Percentiles rank a stretch among this genome's conserved stretches.
These are phyloP conservation scores for Caradrina kadenii DNA, from an alignment of 2,888 invertebrate genomes.

Conservation along the genomic window DNA sequence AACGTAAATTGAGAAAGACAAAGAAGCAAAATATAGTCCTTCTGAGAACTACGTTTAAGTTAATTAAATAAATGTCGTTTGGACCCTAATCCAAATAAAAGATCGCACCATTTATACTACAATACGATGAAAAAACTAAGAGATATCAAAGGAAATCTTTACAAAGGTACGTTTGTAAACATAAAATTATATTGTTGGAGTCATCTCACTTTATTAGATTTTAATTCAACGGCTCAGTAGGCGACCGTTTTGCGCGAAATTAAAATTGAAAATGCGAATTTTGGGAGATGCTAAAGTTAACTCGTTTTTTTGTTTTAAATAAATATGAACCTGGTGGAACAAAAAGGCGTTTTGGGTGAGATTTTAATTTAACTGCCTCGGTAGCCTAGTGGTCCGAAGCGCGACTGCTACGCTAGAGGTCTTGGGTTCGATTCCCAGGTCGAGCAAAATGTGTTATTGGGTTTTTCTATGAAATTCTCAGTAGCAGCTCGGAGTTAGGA, in stretches of 20 bases:
- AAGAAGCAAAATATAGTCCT: conserved; percentile 6
- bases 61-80: conserved; percentile 23
- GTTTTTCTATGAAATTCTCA: too few relatives aligned
- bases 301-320: conserved; percentile 3
- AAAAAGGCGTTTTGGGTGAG: neutral
- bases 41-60: conserved; percentile 18
- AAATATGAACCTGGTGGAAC: neutral
- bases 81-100: conserved; percentile 37
- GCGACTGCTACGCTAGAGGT: too few relatives aligned
- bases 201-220: conserved; percentile 41
- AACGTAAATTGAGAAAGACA: neutral
- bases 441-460: too few relatives aligned
- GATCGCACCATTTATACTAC: conserved; percentile 18
- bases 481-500: too few relatives aligned
- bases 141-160: conserved; percentile 26
- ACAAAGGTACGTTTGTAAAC: conserved; percentile 29
- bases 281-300: conserved; percentile 27
- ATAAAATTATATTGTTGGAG: conserved; percentile 48
- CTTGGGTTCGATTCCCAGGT: too few relatives aligned
- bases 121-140: conserved; percentile 11
- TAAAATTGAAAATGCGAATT: conserved; percentile 38
- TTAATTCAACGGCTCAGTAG: conserved; percentile 45
- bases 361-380: neutral
- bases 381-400: too few relatives aligned
- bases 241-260: conserved; percentile 28